Percentiles rank a stretch among this genome's conserved stretches.
Evolutionary conservation across 2,113 vertebrate genomes (phyloP).

Genomic region (Anseranas semipalmata): DNA sequence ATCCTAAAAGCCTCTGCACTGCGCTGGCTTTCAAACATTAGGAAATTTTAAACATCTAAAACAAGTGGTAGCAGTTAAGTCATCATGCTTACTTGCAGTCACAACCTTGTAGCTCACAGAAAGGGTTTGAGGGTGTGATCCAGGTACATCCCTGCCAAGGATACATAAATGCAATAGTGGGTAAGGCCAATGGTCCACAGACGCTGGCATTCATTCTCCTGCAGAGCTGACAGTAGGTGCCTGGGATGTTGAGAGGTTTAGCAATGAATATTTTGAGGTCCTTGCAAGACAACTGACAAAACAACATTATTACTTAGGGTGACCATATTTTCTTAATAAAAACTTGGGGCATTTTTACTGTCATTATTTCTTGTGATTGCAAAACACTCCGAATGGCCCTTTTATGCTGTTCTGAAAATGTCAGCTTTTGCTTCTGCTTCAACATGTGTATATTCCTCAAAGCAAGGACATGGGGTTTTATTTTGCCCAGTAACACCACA

Average conservation of each 20-base stretch:
- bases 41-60: background rate
- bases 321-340: background rate
- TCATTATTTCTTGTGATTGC: background rate
- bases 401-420: background rate
- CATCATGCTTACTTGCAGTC: background rate
- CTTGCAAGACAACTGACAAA: background rate
- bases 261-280: background rate
- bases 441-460: background rate
- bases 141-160: background rate
- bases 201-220: background rate
- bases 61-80: background rate
- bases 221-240: background rate
- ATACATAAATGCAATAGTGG: background rate
- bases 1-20: background rate
- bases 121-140: background rate
- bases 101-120: background rate
- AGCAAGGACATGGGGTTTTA: background rate
- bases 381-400: background rate
- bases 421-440: background rate
- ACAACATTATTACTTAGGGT: background rate
- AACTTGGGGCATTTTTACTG: background rate
- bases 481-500: background rate
- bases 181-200: background rate
- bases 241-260: background rate
- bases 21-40: background rate